Conservation (phyloP, 1,140 invertebrate genomes). For the Branchinecta lynchi region DNA sequence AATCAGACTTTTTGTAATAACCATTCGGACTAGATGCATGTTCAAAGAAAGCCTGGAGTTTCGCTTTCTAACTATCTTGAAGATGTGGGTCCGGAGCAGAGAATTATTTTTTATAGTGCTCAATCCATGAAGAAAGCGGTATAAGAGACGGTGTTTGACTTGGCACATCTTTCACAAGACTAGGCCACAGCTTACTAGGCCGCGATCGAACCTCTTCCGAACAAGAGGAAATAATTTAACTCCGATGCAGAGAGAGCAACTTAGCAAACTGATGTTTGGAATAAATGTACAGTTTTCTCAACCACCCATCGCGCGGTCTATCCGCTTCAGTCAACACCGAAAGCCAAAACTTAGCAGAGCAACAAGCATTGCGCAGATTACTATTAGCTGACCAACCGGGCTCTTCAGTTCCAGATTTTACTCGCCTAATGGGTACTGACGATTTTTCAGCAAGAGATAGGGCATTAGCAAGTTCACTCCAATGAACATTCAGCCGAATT, state of each 20-base stretch:
- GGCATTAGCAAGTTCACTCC: background rate
- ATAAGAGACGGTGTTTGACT: slow-evolving; percentile 10
- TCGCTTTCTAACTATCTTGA: background rate
- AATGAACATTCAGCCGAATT: slow-evolving; percentile 1
- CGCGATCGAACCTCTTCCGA: background rate
- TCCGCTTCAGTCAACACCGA: background rate
- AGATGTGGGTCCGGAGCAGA: background rate
- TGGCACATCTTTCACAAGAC: slow-evolving; percentile 3
- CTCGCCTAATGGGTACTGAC: slow-evolving; percentile 7
- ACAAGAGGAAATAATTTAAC: background rate
- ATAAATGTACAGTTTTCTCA: slow-evolving; percentile 7
- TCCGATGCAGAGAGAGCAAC: background rate
- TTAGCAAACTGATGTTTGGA: background rate
- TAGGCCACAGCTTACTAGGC: background rate
- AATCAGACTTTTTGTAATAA: background rate
- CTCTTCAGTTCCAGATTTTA: background rate
- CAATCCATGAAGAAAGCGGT: slow-evolving; percentile 11
- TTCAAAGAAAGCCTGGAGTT: background rate
- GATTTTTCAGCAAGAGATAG: slow-evolving; percentile 6
- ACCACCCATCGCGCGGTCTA: background rate
- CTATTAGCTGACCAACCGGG: background rate
- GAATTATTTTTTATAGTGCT: slow-evolving; percentile 1
- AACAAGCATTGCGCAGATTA: slow-evolving; percentile 1
- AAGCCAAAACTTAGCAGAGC: background rate
- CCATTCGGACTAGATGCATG: background rate